A percentile compares a stretch with the other conserved stretches of the same genome.
Evolutionary conservation across 2,797 vertebrate species (phyloP).

Genomic region (Syngnathus rostellatus): DNA sequence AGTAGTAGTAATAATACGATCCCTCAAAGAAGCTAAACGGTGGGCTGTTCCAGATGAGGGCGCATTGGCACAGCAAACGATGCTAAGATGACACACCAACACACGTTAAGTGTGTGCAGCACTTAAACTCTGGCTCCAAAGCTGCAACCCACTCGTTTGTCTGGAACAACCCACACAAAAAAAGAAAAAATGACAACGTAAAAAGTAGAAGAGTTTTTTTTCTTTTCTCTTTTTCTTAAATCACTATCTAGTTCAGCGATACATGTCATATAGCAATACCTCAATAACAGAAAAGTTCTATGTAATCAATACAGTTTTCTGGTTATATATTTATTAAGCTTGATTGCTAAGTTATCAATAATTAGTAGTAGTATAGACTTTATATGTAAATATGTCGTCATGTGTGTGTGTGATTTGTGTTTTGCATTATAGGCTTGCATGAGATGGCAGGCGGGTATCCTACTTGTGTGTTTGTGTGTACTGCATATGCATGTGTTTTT

Average conservation of each 20-base stretch:
- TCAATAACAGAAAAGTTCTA: slow-evolving; percentile 73
- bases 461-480: slow-evolving; percentile 19
- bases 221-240: slow-evolving; percentile 14
- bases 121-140: background rate
- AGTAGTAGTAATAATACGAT: slow-evolving; percentile 66
- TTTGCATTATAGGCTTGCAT: slow-evolving; percentile 57
- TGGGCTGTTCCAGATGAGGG: slow-evolving; percentile 63
- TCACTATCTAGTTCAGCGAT: slow-evolving; percentile 75
- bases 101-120: background rate
- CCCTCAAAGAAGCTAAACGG: slow-evolving; percentile 67
- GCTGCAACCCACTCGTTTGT: slow-evolving; percentile 3
- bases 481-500: slow-evolving; percentile 17
- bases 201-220: slow-evolving; percentile 15
- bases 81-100: background rate
- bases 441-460: slow-evolving; percentile 51
- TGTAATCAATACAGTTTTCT: slow-evolving; percentile 76
- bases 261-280: slow-evolving; percentile 76
- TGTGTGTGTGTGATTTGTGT: slow-evolving; percentile 62
- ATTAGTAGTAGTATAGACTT: slow-evolving; percentile 74
- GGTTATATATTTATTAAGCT: slow-evolving; percentile 80
- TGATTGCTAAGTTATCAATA: slow-evolving; percentile 79
- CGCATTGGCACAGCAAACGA: background rate
- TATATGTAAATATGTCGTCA: slow-evolving; percentile 67
- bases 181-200: slow-evolving; percentile 54
- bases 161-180: slow-evolving; percentile 69